Percentiles rank a stretch among this genome's conserved stretches.
Evolutionary conservation across 1,140 invertebrate genomes (phyloP).

Genomic region (Rhyzopertha dominica): DNA sequence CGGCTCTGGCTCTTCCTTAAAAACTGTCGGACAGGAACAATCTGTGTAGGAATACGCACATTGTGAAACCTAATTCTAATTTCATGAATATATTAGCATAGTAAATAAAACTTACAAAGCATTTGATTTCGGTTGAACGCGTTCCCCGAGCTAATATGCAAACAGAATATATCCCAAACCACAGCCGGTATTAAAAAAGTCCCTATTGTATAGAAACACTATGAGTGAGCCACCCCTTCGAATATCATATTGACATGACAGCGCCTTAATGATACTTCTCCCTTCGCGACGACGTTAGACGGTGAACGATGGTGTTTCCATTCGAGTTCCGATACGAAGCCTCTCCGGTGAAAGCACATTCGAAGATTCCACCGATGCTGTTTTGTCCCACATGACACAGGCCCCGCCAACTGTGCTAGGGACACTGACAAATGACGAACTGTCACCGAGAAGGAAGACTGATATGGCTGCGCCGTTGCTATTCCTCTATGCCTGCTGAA

Average conservation of each 20-base stretch:
- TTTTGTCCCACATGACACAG: slow-evolving; percentile 47
- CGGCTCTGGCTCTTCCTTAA: too few species aligned
- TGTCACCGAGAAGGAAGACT: slow-evolving; percentile 48
- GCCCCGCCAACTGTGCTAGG: slow-evolving; percentile 43
- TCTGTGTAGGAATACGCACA: slow-evolving; percentile 19
- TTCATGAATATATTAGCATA: slow-evolving; percentile 39
- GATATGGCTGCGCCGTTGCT: slow-evolving; percentile 44
- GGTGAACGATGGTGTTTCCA: too few species aligned
- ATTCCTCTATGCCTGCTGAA: slow-evolving; percentile 38
- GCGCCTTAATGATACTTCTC: slow-evolving; percentile 42
- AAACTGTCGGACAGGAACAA: too few species aligned
- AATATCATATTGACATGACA: slow-evolving; percentile 46
- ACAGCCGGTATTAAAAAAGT: slow-evolving; percentile 42
- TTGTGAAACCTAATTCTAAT: slow-evolving; percentile 33
- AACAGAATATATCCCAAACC: slow-evolving; percentile 33
- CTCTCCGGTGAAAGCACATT: slow-evolving; percentile 26
- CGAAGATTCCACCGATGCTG: slow-evolving; percentile 39
- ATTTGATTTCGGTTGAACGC: slow-evolving; percentile 33
- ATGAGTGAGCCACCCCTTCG: slow-evolving; percentile 36
- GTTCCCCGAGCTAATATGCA: slow-evolving; percentile 36
- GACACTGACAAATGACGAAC: slow-evolving; percentile 48
- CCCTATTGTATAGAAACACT: slow-evolving; percentile 39
- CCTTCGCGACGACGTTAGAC: slow-evolving; percentile 35
- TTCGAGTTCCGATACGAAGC: background rate
- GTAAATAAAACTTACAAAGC: slow-evolving; percentile 33